These are phyloP conservation scores for Drosophila fuyamai DNA, from an alignment of 1,140 invertebrate genomes.

Conservation along the genomic window DNA sequence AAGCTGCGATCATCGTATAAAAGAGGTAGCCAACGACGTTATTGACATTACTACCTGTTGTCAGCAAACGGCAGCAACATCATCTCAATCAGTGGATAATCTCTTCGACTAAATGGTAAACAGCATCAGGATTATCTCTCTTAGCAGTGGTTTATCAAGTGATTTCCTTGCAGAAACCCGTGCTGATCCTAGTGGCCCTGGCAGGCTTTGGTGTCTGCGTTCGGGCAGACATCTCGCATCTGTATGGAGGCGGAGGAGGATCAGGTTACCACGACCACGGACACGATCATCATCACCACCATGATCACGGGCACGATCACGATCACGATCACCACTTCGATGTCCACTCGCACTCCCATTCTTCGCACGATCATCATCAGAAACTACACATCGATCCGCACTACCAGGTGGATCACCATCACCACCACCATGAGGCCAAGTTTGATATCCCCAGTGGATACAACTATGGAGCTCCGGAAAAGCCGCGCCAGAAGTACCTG, in stretches of 20 bases:
- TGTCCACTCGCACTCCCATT: constrained; percentile 20
- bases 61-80: constrained; percentile 65
- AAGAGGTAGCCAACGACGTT: constrained; percentile 48
- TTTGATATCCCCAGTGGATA: constrained; percentile 49
- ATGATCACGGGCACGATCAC: constrained; percentile 39
- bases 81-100: constrained; percentile 19
- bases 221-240: constrained; percentile 63
- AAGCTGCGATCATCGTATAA: constrained; percentile 58
- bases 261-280: constrained; percentile 40
- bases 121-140: background rate
- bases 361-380: constrained; percentile 19
- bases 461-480: constrained; percentile 54
- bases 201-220: constrained; percentile 26
- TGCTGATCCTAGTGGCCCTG: constrained; percentile 56
- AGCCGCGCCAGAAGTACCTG: constrained; percentile 52
- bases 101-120: constrained; percentile 53
- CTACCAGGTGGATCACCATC: constrained; percentile 41
- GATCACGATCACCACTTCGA: constrained; percentile 29
- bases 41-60: constrained; percentile 62
- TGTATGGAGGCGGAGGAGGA: constrained; percentile 49
- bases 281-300: constrained; percentile 36
- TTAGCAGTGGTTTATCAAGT: background rate
- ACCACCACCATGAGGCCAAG: constrained; percentile 44
- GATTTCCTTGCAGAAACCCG: constrained; percentile 38
- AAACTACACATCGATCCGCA: constrained; percentile 57